Evolutionary conservation across 1,140 invertebrate species (phyloP).

Genomic region (Temnothorax nylanderi): DNA sequence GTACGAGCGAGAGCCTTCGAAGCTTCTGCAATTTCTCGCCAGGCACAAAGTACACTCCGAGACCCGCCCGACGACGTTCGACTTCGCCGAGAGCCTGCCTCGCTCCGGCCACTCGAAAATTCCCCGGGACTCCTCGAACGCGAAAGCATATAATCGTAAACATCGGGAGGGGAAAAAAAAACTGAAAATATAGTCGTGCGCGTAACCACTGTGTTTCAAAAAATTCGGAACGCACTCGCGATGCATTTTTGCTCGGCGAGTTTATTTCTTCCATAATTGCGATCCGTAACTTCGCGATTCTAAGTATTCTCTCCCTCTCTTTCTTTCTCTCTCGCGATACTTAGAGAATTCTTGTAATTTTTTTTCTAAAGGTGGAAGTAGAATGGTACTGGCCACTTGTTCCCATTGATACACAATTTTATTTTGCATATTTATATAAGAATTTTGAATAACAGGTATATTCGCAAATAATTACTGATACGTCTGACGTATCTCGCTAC

Average conservation of each 20-base stretch:
- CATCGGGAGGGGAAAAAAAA: background rate
- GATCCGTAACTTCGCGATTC: background rate
- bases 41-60: constrained; percentile 50
- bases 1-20: constrained; percentile 30
- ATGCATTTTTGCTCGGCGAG: background rate
- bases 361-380: background rate
- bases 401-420: background rate
- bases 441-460: background rate
- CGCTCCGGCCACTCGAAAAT: constrained; percentile 1
- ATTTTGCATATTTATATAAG: background rate
- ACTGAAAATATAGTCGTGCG: background rate
- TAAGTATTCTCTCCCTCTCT: background rate
- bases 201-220: constrained; percentile 16
- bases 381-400: background rate
- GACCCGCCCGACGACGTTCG: constrained; percentile 16
- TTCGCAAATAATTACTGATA: constrained; percentile 21
- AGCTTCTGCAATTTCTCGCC: constrained; percentile 66
- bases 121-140: background rate
- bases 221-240: constrained; percentile 3
- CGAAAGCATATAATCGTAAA: constrained; percentile 2
- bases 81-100: background rate
- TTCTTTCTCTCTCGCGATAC: no score
- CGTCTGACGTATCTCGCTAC: constrained; percentile 40
- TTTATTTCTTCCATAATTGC: constrained; percentile 2
- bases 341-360: background rate